Evolutionary conservation across 1,140 invertebrate species (phyloP), one percentile per base, ranked within the genome.

Genomic region (Limonius californicus): DNA sequence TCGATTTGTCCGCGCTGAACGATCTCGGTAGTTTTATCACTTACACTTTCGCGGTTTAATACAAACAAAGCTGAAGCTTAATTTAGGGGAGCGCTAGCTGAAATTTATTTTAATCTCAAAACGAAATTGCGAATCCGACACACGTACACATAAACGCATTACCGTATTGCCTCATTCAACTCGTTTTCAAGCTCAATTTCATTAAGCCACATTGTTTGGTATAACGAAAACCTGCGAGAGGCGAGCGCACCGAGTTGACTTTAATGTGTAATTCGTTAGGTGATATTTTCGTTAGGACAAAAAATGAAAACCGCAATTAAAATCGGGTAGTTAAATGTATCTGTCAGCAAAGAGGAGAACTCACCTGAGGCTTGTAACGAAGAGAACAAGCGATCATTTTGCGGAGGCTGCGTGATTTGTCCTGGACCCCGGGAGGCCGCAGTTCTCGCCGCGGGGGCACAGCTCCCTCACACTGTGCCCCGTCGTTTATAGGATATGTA

Each of bases 181-280:
- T 72, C 72, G 74, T 75, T 75, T 69, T 71, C 68, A 64, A 74
- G 74, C 72, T 74, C 73, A 71, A 75, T 75, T 75, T 75, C 72
- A 75, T 75, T 75, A 75, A 70, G 68, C 68, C 68, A 68, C 72
- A 75, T 75, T 75, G 74, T 75, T 75, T 7, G 19, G 8, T 18
- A 50, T 4, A 50, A 50, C 45, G 45, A 50, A 50, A 50, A 50
- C 20, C 45, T 16, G 23, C 23, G 23, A 27, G 23, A 27, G 23
- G 9, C 9, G 23, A 27, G 23, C 23, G 3, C 9, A 27, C 9
- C 9, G 35, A 39, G 11, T 39, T 39, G 7, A 39, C n/a, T 39
- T 39, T 14, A 39, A 39, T 14, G 8, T 39, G 7, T 9, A 39
- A 2, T 39, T 39, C 8, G n/a, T 39, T 39, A 39, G n/a, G 9